Base-by-base conservation (phyloP, 2,888 invertebrate species). In the Meteorus cinctellus region DNA sequence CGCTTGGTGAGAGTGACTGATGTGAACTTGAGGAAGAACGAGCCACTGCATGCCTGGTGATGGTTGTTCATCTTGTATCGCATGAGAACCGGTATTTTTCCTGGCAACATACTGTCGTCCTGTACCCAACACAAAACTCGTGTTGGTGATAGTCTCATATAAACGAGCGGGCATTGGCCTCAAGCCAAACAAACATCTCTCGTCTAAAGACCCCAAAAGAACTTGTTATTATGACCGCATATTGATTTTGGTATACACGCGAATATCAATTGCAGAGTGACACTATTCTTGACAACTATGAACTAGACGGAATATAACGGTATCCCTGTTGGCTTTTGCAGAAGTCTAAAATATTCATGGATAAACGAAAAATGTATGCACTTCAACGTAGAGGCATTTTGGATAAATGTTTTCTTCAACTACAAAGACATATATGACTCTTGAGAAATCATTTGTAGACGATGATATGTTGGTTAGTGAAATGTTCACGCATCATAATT, bases 21-120 rank as follows among this genome's bases (percentile, higher is more conserved):
- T 29, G 31, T 14, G 34, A n/a, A 31, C n/a, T 55, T 55, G 8
- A 51, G n/a, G 8, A 51, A 51, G 16, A n/a, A 14, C 29, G 12
- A 8, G 19, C 41, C 24, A 55, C 55, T 10, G 36, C 66, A 24
- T 66, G 19, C 27, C 19, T n/a, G 36, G 10, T 48, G 24, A 69
- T 69, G 31, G 59, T 69, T 69, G 34, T n/a, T 55, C 55, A 69
- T 69, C 55, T 55, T 55, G 19, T 55, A 55, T 51, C 16, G 19
- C 59, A 31, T 19, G 24, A 69, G 59, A 69, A 69, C 69, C 69
- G 69, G 69, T 69, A 69, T 69, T 69, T 69, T 69, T 51, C 19
- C 10, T 55, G 55, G 34, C 69, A 31, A 66, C 59, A 14, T 55
- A 31, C 19, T 8, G 24, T 55, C n/a, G 19, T 55, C 51, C 19